Conservation (phyloP, 2,888 invertebrate genomes). For the Amorpha juglandis region DNA sequence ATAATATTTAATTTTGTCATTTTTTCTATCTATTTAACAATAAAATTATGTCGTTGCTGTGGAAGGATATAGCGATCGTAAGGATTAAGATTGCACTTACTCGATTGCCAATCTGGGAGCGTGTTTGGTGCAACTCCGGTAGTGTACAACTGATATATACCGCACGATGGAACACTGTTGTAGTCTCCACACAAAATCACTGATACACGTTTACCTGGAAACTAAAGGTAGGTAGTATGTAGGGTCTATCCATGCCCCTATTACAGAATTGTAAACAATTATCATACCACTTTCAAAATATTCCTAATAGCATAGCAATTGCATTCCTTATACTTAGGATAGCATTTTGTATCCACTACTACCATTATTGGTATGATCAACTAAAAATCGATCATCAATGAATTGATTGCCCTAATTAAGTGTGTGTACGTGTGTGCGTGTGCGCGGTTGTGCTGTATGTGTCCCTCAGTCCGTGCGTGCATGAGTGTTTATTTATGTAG, state of each 20-base stretch:
- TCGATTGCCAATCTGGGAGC: slow-evolving; percentile 90
- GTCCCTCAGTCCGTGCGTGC: no score
- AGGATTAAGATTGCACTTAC: slow-evolving; percentile 78
- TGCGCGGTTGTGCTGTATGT: no score
- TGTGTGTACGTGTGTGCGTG: no score
- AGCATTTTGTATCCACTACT: no score
- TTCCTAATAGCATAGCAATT: no score
- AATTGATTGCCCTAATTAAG: no score
- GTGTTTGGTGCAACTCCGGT: slow-evolving; percentile 86
- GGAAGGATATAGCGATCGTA: slow-evolving; percentile 27
- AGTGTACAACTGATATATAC: slow-evolving; percentile 91
- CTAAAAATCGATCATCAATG: no score
- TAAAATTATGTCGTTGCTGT: background rate
- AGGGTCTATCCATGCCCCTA: background rate
- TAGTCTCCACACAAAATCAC: slow-evolving; percentile 96
- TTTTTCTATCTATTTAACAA: background rate
- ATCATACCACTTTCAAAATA: no score
- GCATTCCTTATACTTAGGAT: no score
- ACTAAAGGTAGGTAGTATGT: background rate
- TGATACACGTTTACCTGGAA: slow-evolving; percentile 77
- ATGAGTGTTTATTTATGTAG: no score
- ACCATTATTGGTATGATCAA: no score
- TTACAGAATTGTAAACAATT: no score
- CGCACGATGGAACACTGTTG: slow-evolving; percentile 93
- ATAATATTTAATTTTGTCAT: background rate